Evolutionary conservation across 2,888 invertebrate genomes (phyloP).

Genomic region (Mesoligia furuncula): DNA sequence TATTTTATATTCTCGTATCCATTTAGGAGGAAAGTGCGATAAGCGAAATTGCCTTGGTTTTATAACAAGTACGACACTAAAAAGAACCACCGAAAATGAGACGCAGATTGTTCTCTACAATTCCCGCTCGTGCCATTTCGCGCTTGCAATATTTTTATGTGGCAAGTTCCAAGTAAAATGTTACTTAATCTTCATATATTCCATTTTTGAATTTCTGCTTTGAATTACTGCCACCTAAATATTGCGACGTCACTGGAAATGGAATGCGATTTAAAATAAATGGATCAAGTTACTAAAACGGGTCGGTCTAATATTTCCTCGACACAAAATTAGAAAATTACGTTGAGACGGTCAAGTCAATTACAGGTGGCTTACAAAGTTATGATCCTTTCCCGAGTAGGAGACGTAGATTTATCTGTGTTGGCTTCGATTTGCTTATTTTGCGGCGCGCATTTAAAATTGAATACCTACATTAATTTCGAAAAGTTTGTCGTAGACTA

Average conservation of each 20-base stretch:
- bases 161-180: conserved; percentile 56
- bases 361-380: conserved; percentile 84
- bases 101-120: conserved; percentile 64
- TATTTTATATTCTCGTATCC: conserved; percentile 68
- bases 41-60: conserved; percentile 73
- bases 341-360: conserved; percentile 74
- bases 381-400: conserved; percentile 77
- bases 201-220: conserved; percentile 54
- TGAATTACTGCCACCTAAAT: conserved; percentile 21
- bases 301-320: conserved; percentile 59
- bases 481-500: conserved; percentile 74
- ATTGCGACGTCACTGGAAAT: conserved; percentile 42
- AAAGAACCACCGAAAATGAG: conserved; percentile 68
- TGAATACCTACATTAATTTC: conserved; percentile 79
- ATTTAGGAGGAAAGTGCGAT: conserved; percentile 70
- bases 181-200: conserved; percentile 60
- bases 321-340: conserved; percentile 76
- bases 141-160: conserved; percentile 61
- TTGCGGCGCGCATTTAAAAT: conserved; percentile 76
- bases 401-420: conserved; percentile 82
- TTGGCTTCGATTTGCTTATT: conserved; percentile 81
- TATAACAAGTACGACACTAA: conserved; percentile 67
- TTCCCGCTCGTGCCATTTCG: conserved; percentile 58
- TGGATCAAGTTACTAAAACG: conserved; percentile 66
- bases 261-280: conserved; percentile 63